Evolutionary conservation across 1,140 invertebrate species (phyloP).

Genomic region (Drosophila bifasciata): DNA sequence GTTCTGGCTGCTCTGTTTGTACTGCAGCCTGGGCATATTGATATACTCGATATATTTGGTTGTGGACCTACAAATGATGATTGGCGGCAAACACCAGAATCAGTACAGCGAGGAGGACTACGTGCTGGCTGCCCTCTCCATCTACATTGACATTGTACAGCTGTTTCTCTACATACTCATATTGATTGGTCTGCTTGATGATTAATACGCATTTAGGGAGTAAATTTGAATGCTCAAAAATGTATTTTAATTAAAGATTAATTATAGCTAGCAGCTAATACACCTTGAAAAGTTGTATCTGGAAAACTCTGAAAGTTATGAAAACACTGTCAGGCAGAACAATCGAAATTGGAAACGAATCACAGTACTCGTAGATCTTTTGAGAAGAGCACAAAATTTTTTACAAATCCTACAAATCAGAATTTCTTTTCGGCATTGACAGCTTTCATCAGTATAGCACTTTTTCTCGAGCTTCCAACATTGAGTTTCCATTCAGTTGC

Average conservation of each 20-base stretch:
- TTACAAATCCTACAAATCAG: no score
- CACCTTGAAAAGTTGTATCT: no score
- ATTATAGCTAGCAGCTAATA: no score
- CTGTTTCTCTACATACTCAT: slow-evolving; percentile 13
- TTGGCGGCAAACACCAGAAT: slow-evolving; percentile 11
- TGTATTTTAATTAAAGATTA: background rate
- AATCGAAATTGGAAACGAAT: no score
- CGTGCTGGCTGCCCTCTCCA: slow-evolving; percentile 32
- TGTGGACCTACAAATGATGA: slow-evolving; percentile 31
- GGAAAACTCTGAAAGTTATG: no score
- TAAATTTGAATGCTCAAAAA: no score
- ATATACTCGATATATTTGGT: slow-evolving; percentile 20
- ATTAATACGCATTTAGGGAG: background rate
- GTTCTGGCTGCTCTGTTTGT: background rate
- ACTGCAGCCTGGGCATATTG: background rate
- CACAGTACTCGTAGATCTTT: no score
- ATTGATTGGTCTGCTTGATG: slow-evolving; percentile 12
- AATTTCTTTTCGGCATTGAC: no score
- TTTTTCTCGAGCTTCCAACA: background rate
- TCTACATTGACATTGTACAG: slow-evolving; percentile 39
- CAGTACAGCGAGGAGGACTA: slow-evolving; percentile 35
- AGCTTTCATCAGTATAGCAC: no score
- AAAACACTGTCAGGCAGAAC: no score
- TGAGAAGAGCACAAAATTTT: no score
- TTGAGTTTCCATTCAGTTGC: background rate